Conservation (phyloP, 2,113 vertebrate genomes). For the Gnathonemus echidnorhynchus region DNA sequence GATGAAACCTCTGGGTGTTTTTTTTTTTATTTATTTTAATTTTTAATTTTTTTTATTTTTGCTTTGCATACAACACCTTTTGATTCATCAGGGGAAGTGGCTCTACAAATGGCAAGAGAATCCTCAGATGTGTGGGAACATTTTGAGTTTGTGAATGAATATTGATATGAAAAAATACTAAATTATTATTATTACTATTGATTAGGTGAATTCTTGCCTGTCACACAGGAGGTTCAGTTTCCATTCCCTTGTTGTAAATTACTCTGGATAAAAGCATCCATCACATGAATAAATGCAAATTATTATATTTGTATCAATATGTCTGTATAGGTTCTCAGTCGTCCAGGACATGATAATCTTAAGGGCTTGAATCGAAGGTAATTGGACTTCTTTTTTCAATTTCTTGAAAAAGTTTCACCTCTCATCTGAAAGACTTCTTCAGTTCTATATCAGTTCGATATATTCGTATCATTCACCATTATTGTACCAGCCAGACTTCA, state of each 20-base stretch:
- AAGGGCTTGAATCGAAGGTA: no score
- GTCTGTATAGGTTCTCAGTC: no score
- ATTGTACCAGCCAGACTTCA: neutral
- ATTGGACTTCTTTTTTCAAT: no score
- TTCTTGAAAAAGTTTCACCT: no score
- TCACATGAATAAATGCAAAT: neutral
- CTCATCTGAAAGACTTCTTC: no score
- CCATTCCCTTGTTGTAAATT: neutral
- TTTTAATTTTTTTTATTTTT: no score
- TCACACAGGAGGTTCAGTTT: neutral
- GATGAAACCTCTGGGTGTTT: neutral
- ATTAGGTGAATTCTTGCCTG: neutral
- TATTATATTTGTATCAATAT: neutral
- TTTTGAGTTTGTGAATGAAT: neutral
- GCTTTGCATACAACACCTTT: neutral
- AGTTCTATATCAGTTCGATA: neutral
- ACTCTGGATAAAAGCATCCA: neutral
- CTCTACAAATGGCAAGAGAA: neutral
- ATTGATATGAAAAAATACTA: neutral
- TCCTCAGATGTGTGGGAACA: neutral
- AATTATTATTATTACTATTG: neutral
- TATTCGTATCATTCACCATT: neutral
- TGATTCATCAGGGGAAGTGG: neutral
- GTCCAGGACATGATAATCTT: no score
- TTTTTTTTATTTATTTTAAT: no score